phyloP scores from a whole-genome alignment of 2,113 vertebrate genomes.

The Peromyscus polionotus region DNA sequence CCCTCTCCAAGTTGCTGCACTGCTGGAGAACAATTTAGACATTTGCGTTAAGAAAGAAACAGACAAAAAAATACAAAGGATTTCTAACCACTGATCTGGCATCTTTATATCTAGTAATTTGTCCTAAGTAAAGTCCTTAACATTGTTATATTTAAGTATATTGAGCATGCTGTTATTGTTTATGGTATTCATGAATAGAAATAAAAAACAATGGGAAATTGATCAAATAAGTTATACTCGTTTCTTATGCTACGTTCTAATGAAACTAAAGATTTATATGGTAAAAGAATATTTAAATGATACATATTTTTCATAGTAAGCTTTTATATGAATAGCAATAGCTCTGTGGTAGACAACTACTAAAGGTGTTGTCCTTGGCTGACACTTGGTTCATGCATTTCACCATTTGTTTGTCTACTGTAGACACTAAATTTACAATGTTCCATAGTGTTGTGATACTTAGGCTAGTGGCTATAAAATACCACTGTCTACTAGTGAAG shows the following conservation, averaged over 20 bases:
- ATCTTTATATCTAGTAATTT: neutral
- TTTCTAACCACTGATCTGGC: neutral
- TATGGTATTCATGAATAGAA: neutral
- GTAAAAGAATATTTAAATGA: slow-evolving; percentile 1
- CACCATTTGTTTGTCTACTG: neutral
- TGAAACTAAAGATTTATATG: neutral
- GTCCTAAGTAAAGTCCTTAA: neutral
- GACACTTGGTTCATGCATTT: neutral
- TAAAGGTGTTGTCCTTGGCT: neutral
- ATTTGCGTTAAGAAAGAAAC: neutral
- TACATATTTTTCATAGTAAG: neutral
- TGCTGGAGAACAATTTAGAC: neutral
- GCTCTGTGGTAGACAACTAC: neutral
- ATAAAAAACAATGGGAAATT: neutral
- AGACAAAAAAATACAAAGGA: neutral
- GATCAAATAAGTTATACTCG: neutral
- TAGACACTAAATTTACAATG: neutral
- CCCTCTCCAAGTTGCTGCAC: neutral
- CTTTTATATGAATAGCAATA: neutral
- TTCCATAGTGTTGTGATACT: neutral
- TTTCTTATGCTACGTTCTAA: neutral
- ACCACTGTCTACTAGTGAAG: neutral
- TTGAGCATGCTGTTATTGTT: neutral
- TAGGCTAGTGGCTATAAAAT: neutral
- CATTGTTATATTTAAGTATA: neutral